Evolutionary conservation across 1,140 invertebrate species (phyloP).

Genomic region (Drosophila orena): DNA sequence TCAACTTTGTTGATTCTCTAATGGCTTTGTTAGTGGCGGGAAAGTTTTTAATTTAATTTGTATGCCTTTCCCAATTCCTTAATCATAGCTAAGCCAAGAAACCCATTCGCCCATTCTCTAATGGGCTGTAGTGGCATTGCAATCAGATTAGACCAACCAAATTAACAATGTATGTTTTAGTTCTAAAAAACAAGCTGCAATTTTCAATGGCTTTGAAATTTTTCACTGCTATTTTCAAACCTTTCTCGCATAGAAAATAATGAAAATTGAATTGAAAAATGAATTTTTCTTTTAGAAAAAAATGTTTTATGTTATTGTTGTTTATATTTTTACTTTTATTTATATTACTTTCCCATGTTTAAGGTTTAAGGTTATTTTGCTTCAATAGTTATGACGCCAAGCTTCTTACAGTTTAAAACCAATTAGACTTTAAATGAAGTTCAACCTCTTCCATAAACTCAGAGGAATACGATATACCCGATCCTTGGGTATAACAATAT

Average conservation of each 20-base stretch:
- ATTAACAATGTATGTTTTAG: not conserved
- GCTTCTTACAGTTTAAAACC: not conserved
- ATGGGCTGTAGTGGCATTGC: not conserved
- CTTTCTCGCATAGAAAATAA: too few relatives aligned
- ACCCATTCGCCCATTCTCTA: not conserved
- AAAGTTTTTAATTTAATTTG: constrained; percentile 41
- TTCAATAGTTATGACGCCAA: not conserved
- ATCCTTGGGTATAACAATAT: not conserved
- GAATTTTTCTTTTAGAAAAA: too few relatives aligned
- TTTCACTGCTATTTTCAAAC: too few relatives aligned
- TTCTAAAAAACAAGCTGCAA: not conserved
- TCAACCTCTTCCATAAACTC: not conserved
- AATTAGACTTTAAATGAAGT: not conserved
- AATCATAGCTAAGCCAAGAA: constrained; percentile 17
- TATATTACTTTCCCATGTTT: too few relatives aligned
- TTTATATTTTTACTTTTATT: too few relatives aligned
- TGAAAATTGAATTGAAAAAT: too few relatives aligned
- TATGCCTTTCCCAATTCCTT: constrained; percentile 17
- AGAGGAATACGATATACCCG: not conserved
- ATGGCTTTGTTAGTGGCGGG: constrained; percentile 23
- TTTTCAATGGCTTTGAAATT: not conserved
- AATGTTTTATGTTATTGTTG: too few relatives aligned
- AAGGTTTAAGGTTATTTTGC: not conserved
- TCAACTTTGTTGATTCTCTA: constrained; percentile 18
- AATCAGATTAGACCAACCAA: not conserved